A percentile compares a stretch with the other conserved stretches of the same genome.
Evolutionary conservation across 2,888 invertebrate species (phyloP).

Genomic region (Psococerastis gibbosa): DNA sequence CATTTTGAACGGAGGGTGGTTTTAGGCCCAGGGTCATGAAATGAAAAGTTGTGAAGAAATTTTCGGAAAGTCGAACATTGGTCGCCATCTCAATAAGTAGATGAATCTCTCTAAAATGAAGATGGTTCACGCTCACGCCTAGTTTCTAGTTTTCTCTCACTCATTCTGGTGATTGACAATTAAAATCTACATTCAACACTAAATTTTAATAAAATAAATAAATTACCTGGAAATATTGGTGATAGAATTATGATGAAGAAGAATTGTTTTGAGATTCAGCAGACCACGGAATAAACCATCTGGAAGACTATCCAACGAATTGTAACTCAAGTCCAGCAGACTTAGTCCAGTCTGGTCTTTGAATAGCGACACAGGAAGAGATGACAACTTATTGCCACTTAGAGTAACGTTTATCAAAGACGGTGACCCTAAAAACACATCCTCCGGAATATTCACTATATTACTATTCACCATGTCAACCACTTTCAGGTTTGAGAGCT

Average conservation of each 20-base stretch:
- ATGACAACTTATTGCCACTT: slow-evolving; percentile 31
- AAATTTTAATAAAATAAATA: slow-evolving; percentile 16
- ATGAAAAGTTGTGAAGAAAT: too few relatives aligned
- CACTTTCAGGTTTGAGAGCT: slow-evolving; percentile 34
- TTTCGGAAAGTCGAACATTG: too few relatives aligned
- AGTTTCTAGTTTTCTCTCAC: too few relatives aligned
- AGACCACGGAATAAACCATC: slow-evolving; percentile 33
- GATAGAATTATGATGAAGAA: slow-evolving; percentile 44
- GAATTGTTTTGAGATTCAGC: slow-evolving; percentile 33
- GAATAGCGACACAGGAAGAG: slow-evolving; percentile 40
- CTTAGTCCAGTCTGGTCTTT: slow-evolving; percentile 39
- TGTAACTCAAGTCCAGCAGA: slow-evolving; percentile 43
- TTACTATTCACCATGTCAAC: slow-evolving; percentile 38
- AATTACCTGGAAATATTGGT: slow-evolving; percentile 37
- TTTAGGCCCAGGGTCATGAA: too few relatives aligned
- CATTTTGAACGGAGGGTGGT: too few relatives aligned
- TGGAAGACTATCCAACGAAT: slow-evolving; percentile 37
- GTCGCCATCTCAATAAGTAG: too few relatives aligned
- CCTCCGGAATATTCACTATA: slow-evolving; percentile 35
- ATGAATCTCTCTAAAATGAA: too few relatives aligned
- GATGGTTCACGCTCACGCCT: too few relatives aligned
- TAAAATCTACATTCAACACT: too few relatives aligned
- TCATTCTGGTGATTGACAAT: too few relatives aligned
- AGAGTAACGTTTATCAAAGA: slow-evolving; percentile 40
- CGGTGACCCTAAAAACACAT: slow-evolving; percentile 39